These are phyloP conservation scores for Leptopilina syphax DNA, from an alignment of 2,888 invertebrate species.

Conservation along the genomic window DNA sequence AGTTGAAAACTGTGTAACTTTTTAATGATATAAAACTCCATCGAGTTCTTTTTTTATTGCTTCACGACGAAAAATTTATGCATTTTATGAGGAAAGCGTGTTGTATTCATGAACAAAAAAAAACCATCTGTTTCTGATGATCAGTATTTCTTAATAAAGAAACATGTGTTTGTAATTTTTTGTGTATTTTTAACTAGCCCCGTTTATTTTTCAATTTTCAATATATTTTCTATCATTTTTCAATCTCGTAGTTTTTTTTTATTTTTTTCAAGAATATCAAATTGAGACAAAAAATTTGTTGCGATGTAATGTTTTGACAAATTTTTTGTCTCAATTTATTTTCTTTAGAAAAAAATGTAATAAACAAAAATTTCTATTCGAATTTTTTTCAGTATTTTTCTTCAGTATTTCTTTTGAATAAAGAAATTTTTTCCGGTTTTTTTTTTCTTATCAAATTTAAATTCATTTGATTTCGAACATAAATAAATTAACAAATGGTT, in stretches of 20 bases:
- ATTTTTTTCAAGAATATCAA: too few relatives aligned
- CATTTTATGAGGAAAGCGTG: slow-evolving; percentile 24
- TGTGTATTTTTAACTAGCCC: not conserved
- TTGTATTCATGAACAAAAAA: slow-evolving; percentile 59
- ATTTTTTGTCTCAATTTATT: too few relatives aligned
- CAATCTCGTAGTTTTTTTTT: not conserved
- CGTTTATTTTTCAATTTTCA: not conserved
- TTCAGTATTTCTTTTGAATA: too few relatives aligned
- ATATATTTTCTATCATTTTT: not conserved
- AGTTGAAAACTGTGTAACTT: not conserved
- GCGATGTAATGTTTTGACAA: too few relatives aligned
- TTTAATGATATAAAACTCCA: not conserved
- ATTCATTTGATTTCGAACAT: too few relatives aligned
- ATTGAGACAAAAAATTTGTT: too few relatives aligned
- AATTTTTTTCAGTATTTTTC: too few relatives aligned
- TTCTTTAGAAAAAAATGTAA: too few relatives aligned
- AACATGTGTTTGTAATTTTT: slow-evolving; percentile 63
- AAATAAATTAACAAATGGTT: too few relatives aligned
- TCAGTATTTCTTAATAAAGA: slow-evolving; percentile 69
- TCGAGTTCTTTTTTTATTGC: not conserved
- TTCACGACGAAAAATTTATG: not conserved
- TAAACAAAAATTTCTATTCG: too few relatives aligned
- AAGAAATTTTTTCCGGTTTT: too few relatives aligned
- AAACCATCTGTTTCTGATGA: slow-evolving; percentile 63
- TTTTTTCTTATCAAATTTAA: too few relatives aligned